Evolutionary conservation across 2,113 vertebrate genomes (phyloP).

Genomic region (Plecotus auritus): DNA sequence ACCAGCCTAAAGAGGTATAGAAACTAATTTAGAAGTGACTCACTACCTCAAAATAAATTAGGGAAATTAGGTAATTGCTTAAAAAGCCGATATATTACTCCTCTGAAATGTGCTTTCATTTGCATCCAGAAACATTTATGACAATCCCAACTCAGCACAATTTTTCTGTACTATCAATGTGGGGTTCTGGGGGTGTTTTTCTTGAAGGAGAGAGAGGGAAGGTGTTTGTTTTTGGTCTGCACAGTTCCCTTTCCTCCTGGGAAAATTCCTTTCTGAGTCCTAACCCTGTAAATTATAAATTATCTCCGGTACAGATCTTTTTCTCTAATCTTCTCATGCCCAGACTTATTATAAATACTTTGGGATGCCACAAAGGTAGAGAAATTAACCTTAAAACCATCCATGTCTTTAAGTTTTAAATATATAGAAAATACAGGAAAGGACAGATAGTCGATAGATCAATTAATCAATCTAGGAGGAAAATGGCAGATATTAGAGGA

Average conservation of each 20-base stretch:
- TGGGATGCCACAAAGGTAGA: background rate
- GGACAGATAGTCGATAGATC: background rate
- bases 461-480: background rate
- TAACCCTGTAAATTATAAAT: background rate
- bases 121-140: background rate
- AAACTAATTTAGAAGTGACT: background rate
- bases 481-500: background rate
- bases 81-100: background rate
- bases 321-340: background rate
- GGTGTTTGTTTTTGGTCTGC: background rate
- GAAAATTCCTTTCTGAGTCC: constrained; percentile 6
- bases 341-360: background rate
- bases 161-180: background rate
- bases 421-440: background rate
- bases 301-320: background rate
- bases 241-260: background rate
- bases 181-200: background rate
- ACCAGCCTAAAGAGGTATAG: background rate
- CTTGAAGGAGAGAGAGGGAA: accelerated
- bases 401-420: background rate
- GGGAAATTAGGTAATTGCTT: background rate
- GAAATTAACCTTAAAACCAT: constrained; percentile 23
- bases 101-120: constrained; percentile 12
- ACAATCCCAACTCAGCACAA: background rate
- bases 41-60: constrained; percentile 1